Evolutionary conservation across 2,797 vertebrate genomes (phyloP).

Genomic region (Sebastes trivittatus): DNA sequence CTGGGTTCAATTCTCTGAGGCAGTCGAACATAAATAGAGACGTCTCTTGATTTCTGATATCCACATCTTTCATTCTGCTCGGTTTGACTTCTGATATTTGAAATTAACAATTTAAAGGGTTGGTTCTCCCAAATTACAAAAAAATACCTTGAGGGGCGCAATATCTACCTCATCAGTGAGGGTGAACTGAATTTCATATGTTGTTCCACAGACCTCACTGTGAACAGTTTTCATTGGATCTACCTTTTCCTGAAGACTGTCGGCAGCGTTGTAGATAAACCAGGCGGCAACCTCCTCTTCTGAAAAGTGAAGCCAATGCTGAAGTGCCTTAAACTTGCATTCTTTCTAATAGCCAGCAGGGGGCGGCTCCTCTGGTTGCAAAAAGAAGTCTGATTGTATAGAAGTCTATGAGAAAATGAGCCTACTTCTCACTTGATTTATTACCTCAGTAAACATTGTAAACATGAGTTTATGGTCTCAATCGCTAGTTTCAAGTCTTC

Average conservation of each 20-base stretch:
- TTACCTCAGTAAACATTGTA: no score
- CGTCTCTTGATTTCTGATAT: background rate
- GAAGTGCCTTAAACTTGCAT: no score
- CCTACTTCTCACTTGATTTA: no score
- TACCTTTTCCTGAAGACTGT: background rate
- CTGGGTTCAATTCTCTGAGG: background rate
- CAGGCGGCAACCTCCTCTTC: no score
- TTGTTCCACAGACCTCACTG: background rate
- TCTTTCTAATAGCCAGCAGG: no score
- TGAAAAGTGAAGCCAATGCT: no score
- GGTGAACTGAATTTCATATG: background rate
- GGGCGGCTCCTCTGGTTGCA: no score
- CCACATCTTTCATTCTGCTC: background rate
- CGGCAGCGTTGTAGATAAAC: background rate
- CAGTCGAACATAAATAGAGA: background rate
- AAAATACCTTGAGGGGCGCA: background rate
- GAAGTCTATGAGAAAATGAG: no score
- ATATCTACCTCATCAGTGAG: background rate
- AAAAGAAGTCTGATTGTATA: no score
- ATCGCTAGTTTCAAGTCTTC: no score
- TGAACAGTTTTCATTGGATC: background rate
- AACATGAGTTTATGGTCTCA: no score
- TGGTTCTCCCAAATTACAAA: background rate
- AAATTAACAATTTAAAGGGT: background rate
- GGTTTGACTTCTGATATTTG: background rate